Evolutionary conservation across 2,888 invertebrate genomes (phyloP).

Genomic region (Gonocerus acuteangulatus): DNA sequence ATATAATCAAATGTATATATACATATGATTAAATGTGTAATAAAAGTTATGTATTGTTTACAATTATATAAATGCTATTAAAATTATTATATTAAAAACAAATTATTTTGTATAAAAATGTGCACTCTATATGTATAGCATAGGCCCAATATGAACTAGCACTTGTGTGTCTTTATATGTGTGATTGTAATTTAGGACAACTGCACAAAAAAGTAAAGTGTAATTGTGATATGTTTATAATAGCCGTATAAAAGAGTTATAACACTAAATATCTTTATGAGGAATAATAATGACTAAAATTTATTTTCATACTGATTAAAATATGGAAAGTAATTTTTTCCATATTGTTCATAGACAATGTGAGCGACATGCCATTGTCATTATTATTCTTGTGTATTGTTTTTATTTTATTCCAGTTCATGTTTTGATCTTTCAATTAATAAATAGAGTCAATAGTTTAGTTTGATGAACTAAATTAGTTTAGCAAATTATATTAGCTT

Average conservation of each 20-base stretch:
- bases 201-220: slow-evolving; percentile 18
- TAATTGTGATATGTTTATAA: slow-evolving; percentile 18
- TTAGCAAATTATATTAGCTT: background rate
- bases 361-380: background rate
- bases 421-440: background rate
- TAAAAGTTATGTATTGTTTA: no score
- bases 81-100: background rate
- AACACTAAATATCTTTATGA: no score
- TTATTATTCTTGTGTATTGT: background rate
- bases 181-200: slow-evolving; percentile 14
- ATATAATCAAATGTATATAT: no score
- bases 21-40: no score
- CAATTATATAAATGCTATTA: no score
- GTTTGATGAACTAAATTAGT: background rate
- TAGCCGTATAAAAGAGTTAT: background rate
- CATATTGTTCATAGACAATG: background rate
- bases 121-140: background rate
- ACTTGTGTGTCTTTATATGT: slow-evolving; percentile 11
- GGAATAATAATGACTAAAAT: background rate
- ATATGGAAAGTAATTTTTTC: background rate
- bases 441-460: background rate
- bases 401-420: background rate
- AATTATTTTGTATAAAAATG: slow-evolving; percentile 13
- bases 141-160: slow-evolving; percentile 3
- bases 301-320: background rate